phyloP scores from a whole-genome alignment of 2,113 vertebrate species.

The Tyrannus savana region DNA sequence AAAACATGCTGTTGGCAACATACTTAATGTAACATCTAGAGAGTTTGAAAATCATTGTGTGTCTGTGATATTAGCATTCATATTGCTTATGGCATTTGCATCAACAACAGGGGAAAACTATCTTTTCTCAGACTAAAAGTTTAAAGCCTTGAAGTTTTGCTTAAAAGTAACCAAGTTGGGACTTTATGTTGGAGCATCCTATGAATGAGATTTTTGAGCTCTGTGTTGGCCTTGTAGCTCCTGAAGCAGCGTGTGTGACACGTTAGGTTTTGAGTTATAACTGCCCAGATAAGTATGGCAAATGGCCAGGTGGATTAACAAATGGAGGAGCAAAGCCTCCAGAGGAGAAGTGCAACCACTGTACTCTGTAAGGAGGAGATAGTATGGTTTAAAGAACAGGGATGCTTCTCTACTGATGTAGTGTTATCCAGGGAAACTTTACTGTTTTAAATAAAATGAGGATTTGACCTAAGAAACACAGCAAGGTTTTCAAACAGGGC shows the following conservation, averaged over 20 bases:
- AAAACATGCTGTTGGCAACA: conserved; percentile 47
- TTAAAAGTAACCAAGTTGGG: conserved; percentile 34
- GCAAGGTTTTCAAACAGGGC: neutral
- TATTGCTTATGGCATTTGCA: conserved; percentile 42
- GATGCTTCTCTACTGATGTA: neutral
- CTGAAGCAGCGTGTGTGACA: neutral
- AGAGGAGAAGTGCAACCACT: neutral
- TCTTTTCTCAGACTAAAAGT: conserved; percentile 42
- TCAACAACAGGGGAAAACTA: neutral
- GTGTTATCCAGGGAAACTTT: neutral
- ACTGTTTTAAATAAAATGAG: neutral
- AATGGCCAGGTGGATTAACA: conserved; percentile 1
- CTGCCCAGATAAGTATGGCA: neutral
- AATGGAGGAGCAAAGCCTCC: neutral
- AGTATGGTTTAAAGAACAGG: neutral
- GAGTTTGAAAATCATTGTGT: conserved; percentile 25
- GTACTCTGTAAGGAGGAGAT: neutral
- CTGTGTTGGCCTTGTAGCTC: neutral
- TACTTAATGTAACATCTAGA: conserved; percentile 25
- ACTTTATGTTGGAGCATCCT: neutral
- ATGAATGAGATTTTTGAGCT: neutral
- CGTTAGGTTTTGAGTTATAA: neutral
- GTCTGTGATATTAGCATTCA: conserved; percentile 21
- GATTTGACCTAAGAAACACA: neutral
- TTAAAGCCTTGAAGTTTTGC: conserved; percentile 48